Base-by-base conservation (phyloP, 2,888 invertebrate genomes). In the Meteorus colon region DNA sequence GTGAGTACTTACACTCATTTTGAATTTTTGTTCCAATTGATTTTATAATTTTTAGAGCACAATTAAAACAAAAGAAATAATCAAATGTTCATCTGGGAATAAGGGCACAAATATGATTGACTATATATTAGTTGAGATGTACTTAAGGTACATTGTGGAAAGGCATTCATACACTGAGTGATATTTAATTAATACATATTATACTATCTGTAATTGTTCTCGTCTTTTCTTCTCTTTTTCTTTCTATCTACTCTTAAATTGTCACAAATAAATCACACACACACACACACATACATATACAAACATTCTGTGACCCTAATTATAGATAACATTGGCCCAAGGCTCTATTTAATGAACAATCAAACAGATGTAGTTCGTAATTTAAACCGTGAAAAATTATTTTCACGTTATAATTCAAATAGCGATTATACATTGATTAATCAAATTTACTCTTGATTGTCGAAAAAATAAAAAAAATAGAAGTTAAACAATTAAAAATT, bases 61-160 rank as follows among this genome's bases (percentile, higher is more conserved):
- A 55, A n/a, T 19, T 19, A 55, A 24, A 55, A 19, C 19, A 8
- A 55, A 24, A 19, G 19, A 55, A 24, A n/a, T 55, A 19, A 8
- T 19, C 19, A 55, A 48, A 55, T 55, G n/a, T 55, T 55, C 8
- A 19, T 41, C 8, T 55, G 55, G 55, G 55, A 19, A 19, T 55
- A 55, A 55, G 55, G 55, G 55, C 55, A 55, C 55, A 55, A 55
- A 55, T 55, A 55, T 55, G 55, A 55, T 55, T 55, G 55, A 55
- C 55, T 19, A 19, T 55, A 55, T 24, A 55, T 19, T 19, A 55
- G n/a, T 55, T 55, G 19, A 55, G 19, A 55, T 55, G 55, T 55
- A 55, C 55, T 19, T 55, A 2, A 16, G 6, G 55, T 55, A 55
- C 55, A 55, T 24, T 55, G 19, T 55, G 8, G n/a, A 19, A 55